phyloP scores from a whole-genome alignment of 2,888 invertebrate species.

The Alentia gelatinosa region DNA sequence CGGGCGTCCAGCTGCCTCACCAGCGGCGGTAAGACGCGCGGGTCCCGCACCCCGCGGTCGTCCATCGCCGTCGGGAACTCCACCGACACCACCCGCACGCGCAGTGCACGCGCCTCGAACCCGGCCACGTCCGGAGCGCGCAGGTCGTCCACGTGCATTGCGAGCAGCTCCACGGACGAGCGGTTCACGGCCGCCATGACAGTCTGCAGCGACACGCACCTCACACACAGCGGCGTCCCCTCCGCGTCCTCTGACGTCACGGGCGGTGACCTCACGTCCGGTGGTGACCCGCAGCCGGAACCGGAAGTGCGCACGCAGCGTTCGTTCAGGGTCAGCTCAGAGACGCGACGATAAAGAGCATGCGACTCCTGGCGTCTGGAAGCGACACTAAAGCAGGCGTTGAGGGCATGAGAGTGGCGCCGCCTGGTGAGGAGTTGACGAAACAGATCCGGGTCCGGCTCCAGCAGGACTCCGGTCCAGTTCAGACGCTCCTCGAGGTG shows the following conservation, averaged over 20 bases:
- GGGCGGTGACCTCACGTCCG: neutral
- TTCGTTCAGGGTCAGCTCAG: neutral
- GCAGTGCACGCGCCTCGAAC: neutral
- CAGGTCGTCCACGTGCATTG: neutral
- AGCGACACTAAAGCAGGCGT: slow-evolving; percentile 87
- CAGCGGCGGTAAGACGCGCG: neutral
- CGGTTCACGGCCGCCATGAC: neutral
- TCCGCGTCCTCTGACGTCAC: neutral
- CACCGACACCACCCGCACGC: neutral
- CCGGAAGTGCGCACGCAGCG: neutral
- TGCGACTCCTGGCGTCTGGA: neutral
- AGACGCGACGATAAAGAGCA: neutral
- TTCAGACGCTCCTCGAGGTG: slow-evolving; percentile 87
- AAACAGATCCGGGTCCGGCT: slow-evolving; percentile 74
- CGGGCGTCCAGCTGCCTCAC: neutral
- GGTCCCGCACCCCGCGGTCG: neutral
- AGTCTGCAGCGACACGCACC: neutral
- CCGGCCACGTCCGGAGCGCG: too few relatives aligned
- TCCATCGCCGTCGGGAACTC: neutral
- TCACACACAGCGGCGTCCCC: neutral
- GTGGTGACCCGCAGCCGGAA: neutral
- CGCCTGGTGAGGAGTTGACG: slow-evolving; percentile 83
- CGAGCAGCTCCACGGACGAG: neutral
- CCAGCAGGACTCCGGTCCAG: slow-evolving; percentile 89
- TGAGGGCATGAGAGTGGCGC: slow-evolving; percentile 84